Base-by-base conservation (phyloP, 2,888 invertebrate genomes). In the Neoaliturus tenellus region DNA sequence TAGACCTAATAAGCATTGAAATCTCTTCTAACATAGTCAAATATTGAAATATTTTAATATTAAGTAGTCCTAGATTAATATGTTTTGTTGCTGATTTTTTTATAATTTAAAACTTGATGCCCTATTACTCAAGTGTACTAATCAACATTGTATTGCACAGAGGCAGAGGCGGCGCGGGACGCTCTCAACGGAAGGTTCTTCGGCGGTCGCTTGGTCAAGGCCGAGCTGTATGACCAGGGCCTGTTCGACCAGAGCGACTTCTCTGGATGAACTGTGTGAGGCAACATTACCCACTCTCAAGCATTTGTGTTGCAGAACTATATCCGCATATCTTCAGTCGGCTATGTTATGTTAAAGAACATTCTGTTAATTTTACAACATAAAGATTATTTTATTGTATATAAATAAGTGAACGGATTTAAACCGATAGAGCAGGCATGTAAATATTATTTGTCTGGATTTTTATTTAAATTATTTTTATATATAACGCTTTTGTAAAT, bases 161-260 rank as follows among this genome's bases (percentile, higher is more conserved):
- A 98, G 91, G 98, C 98, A 35, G 95, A 95, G 91, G 94, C 94
- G 88, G 98, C 98, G 73, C 94, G 95, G 88, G 94, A 95, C 89
- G 96, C 96, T 14, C 92, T 99, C 62, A 95, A 98, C 91, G 98
- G 98, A 5, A 93, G 99, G 85, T 99, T 96, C 92, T 99, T 99
- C 92, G 99, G 97, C 83, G 99, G 99, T 0, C 93, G 98, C 88
- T 94, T 96, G 87, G 98, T 99, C 51, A 95, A 96, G 90, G 98
- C 99, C 67, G 95, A 96, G 89, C 94, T 98, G 83, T 99, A 99
- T 91, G 99, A 99, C 92, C 98, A 98, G 91, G 96, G 97, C 86
- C 93, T 99, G 85, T 99, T 98, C 91, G 98, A 99, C 91, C 98
- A 98, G 91, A 97, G 96, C 87, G 99, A 99, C 92, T 95, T 98